A percentile compares a stretch with the other conserved stretches of the same genome.
These are phyloP conservation scores for Parotia lawesii DNA, from an alignment of 2,113 vertebrate genomes.

Conservation along the genomic window DNA sequence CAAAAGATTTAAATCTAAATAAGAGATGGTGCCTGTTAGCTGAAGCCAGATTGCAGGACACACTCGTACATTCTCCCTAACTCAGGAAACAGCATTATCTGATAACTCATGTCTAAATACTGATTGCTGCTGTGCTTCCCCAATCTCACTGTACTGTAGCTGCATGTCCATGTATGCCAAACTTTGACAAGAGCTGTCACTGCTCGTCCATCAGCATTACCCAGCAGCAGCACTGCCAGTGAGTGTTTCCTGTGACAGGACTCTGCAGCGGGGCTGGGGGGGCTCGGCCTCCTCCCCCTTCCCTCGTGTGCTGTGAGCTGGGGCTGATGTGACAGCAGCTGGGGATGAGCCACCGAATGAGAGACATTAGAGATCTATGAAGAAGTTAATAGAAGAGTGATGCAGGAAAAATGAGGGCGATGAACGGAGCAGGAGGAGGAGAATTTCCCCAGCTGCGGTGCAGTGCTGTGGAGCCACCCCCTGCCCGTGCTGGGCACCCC, in stretches of 20 bases:
- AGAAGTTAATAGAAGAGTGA: not conserved
- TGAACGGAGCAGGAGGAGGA: not conserved
- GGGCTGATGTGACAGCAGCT: not conserved
- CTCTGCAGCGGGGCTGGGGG: not conserved
- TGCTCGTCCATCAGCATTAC: not conserved
- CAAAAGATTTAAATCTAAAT: not conserved
- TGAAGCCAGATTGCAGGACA: not conserved
- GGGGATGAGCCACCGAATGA: not conserved
- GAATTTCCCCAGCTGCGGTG: not conserved
- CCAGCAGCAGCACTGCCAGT: not conserved
- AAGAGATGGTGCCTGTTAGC: not conserved
- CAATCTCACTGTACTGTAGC: not conserved
- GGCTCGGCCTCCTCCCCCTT: not conserved
- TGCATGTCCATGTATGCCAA: rapidly evolving
- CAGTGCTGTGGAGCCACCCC: not conserved
- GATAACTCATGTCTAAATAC: not conserved
- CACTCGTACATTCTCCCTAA: not conserved
- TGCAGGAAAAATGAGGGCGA: not conserved
- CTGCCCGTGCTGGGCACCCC: not conserved
- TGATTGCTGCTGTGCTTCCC: not conserved
- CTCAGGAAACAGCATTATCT: not conserved
- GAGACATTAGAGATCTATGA: rapidly evolving
- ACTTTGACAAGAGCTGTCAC: not conserved
- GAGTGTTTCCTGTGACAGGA: not conserved
- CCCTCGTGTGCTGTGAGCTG: not conserved